These are phyloP conservation scores for Phyllostomus hastatus DNA, from an alignment of 2,113 vertebrate species.

Conservation along the genomic window DNA sequence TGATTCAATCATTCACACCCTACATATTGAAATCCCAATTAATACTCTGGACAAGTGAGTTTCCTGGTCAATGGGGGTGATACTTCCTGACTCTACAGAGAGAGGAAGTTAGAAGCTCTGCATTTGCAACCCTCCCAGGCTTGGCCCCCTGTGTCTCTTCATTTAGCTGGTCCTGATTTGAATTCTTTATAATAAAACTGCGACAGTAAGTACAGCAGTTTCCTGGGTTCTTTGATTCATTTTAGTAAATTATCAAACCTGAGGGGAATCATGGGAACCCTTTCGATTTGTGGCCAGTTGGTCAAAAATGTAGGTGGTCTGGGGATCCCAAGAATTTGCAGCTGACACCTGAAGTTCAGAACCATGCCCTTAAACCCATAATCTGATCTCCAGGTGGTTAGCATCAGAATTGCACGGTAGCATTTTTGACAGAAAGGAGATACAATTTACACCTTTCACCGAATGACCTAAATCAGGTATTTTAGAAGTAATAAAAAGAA, in stretches of 20 bases:
- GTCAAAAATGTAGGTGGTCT: not conserved
- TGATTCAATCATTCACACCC: not conserved
- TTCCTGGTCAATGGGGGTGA: not conserved
- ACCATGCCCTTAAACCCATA: not conserved
- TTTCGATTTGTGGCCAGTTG: not conserved
- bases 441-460: not conserved
- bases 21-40: not conserved
- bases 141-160: not conserved
- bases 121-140: not conserved
- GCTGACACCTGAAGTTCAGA: not conserved
- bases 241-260: not conserved
- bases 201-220: not conserved
- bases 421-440: not conserved
- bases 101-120: not conserved
- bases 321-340: not conserved
- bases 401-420: not conserved
- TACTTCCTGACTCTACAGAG: not conserved
- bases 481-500: not conserved
- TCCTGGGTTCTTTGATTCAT: not conserved
- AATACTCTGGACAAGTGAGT: not conserved
- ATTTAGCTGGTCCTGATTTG: not conserved
- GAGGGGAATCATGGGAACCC: not conserved
- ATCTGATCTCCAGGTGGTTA: not conserved
- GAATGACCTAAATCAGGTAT: not conserved
- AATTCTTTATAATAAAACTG: not conserved